These are phyloP conservation scores for Datnioides undecimradiatus DNA, from an alignment of 2,113 vertebrate species.

Conservation along the genomic window DNA sequence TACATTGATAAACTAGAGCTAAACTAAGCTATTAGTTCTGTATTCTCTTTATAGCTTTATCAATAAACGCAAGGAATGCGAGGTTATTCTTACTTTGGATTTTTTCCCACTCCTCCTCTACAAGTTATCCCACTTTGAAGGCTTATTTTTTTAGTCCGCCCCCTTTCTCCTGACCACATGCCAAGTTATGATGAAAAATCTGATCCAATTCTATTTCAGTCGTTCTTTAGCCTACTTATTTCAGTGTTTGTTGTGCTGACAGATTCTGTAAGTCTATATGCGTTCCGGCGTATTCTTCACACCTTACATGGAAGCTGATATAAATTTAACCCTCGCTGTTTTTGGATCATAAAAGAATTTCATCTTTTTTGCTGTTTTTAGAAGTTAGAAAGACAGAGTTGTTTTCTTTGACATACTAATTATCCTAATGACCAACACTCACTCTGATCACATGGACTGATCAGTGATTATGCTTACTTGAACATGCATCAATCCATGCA, in stretches of 20 bases:
- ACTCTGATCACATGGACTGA: slow-evolving; percentile 1
- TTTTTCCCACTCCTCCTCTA: not conserved
- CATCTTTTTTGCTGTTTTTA: not conserved
- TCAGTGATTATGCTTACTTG: not conserved
- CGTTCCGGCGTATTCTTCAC: slow-evolving; percentile 66
- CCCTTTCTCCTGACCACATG: slow-evolving; percentile 32
- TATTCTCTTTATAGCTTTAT: not conserved
- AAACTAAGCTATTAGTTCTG: not conserved
- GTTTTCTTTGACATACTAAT: not conserved
- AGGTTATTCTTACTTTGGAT: slow-evolving; percentile 1
- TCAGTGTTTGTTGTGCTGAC: slow-evolving; percentile 70
- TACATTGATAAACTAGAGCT: slow-evolving; percentile 6
- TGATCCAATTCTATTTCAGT: slow-evolving; percentile 80
- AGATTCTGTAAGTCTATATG: slow-evolving; percentile 73
- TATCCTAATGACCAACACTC: not conserved
- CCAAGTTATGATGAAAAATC: slow-evolving; percentile 72
- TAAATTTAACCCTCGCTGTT: slow-evolving; percentile 61
- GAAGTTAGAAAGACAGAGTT: not conserved
- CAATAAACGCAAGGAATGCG: slow-evolving; percentile 4
- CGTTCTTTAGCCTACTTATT: slow-evolving; percentile 60
- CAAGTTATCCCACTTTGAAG: slow-evolving; percentile 25
- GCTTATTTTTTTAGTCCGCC: slow-evolving; percentile 1
- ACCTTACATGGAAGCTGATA: slow-evolving; percentile 66
- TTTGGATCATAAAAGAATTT: slow-evolving; percentile 1
- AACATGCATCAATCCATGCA: too few relatives aligned